Percentiles rank a stretch among this genome's conserved stretches.
These are phyloP conservation scores for Blastobasis adustella DNA, from an alignment of 2,888 invertebrate genomes.

Conservation along the genomic window DNA sequence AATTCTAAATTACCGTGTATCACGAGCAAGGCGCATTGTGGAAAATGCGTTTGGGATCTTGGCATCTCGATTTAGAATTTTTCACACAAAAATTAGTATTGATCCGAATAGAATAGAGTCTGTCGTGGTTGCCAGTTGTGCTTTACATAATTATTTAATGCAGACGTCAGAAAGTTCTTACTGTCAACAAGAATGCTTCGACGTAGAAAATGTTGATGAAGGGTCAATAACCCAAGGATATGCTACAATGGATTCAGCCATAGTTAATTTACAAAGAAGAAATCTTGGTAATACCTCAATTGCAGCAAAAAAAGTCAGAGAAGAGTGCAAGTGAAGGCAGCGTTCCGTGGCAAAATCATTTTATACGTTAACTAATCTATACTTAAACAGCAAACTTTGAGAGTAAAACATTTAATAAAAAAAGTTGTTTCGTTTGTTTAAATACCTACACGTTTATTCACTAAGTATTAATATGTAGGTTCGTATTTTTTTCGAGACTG, in stretches of 20 bases:
- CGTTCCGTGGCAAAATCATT: slow-evolving; percentile 13
- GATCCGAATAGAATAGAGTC: slow-evolving; percentile 14
- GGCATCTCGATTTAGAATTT: slow-evolving; percentile 14
- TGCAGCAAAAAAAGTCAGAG: neutral
- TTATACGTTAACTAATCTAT: neutral
- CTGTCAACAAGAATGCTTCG: too few relatives aligned
- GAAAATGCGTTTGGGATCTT: slow-evolving; percentile 21
- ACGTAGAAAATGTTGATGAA: neutral
- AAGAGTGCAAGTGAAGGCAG: slow-evolving; percentile 5
- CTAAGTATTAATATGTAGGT: neutral
- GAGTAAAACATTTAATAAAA: too few relatives aligned
- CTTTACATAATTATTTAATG: neutral
- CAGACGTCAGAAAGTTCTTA: neutral
- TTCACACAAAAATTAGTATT: slow-evolving; percentile 11
- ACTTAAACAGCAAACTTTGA: neutral
- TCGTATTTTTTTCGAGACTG: neutral
- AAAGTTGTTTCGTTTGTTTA: too few relatives aligned
- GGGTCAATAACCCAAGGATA: neutral
- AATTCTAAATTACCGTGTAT: slow-evolving; percentile 16
- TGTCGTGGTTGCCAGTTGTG: slow-evolving; percentile 12
- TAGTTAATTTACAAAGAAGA: neutral
- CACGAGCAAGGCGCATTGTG: slow-evolving; percentile 15
- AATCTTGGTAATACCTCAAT: neutral
- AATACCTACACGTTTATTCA: too few relatives aligned
- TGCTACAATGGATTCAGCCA: neutral